phyloP scores from a whole-genome alignment of 2,888 invertebrate species.

The Conops quadrifasciatus region DNA sequence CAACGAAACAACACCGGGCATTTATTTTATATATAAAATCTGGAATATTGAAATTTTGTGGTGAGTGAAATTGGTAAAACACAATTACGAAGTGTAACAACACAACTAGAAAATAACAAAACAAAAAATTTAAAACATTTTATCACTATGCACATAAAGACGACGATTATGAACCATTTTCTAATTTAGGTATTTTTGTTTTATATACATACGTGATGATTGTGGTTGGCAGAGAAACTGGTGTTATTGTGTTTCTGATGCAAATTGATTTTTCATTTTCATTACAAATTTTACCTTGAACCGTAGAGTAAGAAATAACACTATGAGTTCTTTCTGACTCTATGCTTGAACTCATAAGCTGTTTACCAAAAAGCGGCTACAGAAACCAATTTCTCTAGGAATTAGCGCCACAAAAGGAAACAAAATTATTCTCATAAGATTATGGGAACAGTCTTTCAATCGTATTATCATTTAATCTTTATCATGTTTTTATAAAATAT shows the following conservation, averaged over 20 bases:
- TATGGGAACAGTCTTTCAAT: too few species aligned
- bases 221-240: background rate
- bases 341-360: too few species aligned
- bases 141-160: background rate
- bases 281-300: slow-evolving; percentile 19
- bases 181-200: background rate
- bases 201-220: background rate
- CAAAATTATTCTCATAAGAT: too few species aligned
- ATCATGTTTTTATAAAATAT: too few species aligned
- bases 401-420: too few species aligned
- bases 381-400: too few species aligned
- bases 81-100: background rate
- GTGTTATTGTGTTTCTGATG: background rate
- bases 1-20: background rate
- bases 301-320: too few species aligned
- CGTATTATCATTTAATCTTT: too few species aligned
- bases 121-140: background rate
- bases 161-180: background rate
- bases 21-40: background rate
- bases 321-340: too few species aligned
- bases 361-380: too few species aligned
- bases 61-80: background rate
- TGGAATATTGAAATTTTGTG: background rate
- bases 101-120: background rate
- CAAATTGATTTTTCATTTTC: slow-evolving; percentile 32